phyloP scores from a whole-genome alignment of 1,140 invertebrate species.

The Drosophila prosaltans region DNA sequence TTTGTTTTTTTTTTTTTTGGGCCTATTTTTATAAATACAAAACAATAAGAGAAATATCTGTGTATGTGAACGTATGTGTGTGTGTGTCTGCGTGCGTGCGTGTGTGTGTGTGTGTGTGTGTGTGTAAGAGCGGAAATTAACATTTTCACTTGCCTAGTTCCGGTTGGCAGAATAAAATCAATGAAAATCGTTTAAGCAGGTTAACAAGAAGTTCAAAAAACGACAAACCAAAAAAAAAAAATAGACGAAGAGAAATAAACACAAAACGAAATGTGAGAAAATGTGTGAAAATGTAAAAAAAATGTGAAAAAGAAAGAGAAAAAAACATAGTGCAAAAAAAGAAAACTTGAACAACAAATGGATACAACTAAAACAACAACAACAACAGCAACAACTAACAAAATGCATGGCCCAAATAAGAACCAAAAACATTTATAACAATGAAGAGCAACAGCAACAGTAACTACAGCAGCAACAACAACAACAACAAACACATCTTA shows the following conservation, averaged over 20 bases:
- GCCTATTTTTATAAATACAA: constrained; percentile 63
- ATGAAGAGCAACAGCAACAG: constrained; percentile 12
- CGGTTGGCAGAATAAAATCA: constrained; percentile 43
- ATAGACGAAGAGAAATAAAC: not conserved
- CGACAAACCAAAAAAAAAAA: not conserved
- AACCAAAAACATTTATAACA: constrained; percentile 37
- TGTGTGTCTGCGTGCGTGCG: constrained; percentile 7
- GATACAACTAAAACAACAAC: constrained; percentile 15
- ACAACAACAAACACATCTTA: constrained; percentile 32
- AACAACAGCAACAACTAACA: constrained; percentile 20
- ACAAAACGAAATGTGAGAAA: constrained; percentile 16
- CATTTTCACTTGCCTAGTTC: constrained; percentile 77
- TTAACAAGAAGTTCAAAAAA: not conserved
- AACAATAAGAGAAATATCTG: constrained; percentile 36
- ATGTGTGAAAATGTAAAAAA: constrained; percentile 3
- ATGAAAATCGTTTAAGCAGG: constrained; percentile 10
- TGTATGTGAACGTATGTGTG: constrained; percentile 24
- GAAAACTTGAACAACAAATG: not conserved
- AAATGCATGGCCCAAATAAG: constrained; percentile 28
- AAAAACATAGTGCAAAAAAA: not conserved
- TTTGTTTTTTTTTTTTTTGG: constrained; percentile 4
- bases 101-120: constrained; percentile 29
- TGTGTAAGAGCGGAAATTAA: constrained; percentile 72
- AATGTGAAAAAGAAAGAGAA: too few species aligned
- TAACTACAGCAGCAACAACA: constrained; percentile 24